Conservation (phyloP, 2,888 invertebrate genomes). For the Arrhopalites spinosus region DNA sequence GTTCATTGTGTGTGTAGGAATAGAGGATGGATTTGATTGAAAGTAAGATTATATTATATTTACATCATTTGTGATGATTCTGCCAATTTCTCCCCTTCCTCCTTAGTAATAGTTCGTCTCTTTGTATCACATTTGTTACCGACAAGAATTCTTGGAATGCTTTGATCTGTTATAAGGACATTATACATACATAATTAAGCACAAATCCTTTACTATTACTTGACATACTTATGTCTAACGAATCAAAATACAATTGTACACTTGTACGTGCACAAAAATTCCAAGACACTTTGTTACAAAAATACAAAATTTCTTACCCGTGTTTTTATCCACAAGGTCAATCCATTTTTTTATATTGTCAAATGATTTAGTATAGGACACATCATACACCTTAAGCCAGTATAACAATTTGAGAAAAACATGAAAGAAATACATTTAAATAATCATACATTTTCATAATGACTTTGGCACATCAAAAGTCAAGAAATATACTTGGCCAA, state of each 20-base stretch:
- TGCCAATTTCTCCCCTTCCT: conserved; percentile 32
- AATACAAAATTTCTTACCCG: conserved; percentile 18
- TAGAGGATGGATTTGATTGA: not conserved
- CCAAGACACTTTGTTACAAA: not conserved
- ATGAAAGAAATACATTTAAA: no score
- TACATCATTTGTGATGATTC: conserved; percentile 34
- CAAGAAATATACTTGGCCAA: no score
- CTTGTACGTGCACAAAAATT: not conserved
- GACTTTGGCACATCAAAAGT: no score
- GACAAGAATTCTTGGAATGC: conserved; percentile 28
- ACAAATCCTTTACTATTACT: not conserved
- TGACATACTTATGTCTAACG: not conserved
- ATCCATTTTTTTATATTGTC: conserved; percentile 39
- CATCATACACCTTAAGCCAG: no score
- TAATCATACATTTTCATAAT: no score
- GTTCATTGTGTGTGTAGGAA: no score
- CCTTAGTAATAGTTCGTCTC: conserved; percentile 20
- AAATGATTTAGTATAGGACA: conserved; percentile 36
- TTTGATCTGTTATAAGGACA: conserved; percentile 13
- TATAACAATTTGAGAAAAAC: no score
- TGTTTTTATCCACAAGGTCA: conserved; percentile 21
- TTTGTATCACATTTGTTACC: conserved; percentile 43
- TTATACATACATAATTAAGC: not conserved
- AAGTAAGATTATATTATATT: not conserved
- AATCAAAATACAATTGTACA: not conserved